A percentile compares a stretch with the other conserved stretches of the same genome.
These are phyloP conservation scores for Hyposmocoma kahamanoa DNA, from an alignment of 1,140 invertebrate species.

Conservation along the genomic window DNA sequence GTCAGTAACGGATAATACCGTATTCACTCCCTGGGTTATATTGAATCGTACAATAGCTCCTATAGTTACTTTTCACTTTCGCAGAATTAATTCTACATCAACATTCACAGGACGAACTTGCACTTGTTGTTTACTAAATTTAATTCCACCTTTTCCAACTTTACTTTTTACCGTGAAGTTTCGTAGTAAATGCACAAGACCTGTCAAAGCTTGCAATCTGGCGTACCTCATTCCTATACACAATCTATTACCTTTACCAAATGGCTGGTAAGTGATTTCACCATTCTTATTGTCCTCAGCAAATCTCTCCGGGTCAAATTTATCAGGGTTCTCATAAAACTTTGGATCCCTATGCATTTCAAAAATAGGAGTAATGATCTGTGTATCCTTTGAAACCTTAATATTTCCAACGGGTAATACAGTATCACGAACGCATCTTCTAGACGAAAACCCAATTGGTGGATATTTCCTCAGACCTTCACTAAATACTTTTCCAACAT, in stretches of 20 bases:
- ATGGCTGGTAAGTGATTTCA: slow-evolving; percentile 72
- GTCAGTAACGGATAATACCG: too few species aligned
- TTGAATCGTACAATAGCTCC: too few species aligned
- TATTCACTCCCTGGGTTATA: too few species aligned
- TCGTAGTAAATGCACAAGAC: slow-evolving; percentile 40
- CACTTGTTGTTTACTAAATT: slow-evolving; percentile 20
- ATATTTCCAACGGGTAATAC: slow-evolving; percentile 35
- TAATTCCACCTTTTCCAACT: slow-evolving; percentile 12
- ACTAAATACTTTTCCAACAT: slow-evolving; percentile 48
- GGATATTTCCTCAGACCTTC: slow-evolving; percentile 70
- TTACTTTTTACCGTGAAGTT: slow-evolving; percentile 31
- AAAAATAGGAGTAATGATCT: slow-evolving; percentile 36
- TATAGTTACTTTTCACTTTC: slow-evolving; percentile 1
- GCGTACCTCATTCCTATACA: slow-evolving; percentile 76
- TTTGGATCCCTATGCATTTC: slow-evolving; percentile 47
- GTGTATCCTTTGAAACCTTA: slow-evolving; percentile 32
- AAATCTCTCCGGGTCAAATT: slow-evolving; percentile 66
- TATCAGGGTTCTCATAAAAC: slow-evolving; percentile 54
- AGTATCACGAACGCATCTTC: slow-evolving; percentile 24
- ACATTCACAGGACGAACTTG: slow-evolving; percentile 25
- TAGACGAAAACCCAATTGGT: slow-evolving; percentile 26
- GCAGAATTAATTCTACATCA: slow-evolving; percentile 17
- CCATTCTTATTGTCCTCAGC: slow-evolving; percentile 32
- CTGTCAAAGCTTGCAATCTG: slow-evolving; percentile 52
- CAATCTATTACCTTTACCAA: slow-evolving; percentile 75